These are phyloP conservation scores for Parus major DNA, from an alignment of 2,113 vertebrate genomes.

Conservation along the genomic window DNA sequence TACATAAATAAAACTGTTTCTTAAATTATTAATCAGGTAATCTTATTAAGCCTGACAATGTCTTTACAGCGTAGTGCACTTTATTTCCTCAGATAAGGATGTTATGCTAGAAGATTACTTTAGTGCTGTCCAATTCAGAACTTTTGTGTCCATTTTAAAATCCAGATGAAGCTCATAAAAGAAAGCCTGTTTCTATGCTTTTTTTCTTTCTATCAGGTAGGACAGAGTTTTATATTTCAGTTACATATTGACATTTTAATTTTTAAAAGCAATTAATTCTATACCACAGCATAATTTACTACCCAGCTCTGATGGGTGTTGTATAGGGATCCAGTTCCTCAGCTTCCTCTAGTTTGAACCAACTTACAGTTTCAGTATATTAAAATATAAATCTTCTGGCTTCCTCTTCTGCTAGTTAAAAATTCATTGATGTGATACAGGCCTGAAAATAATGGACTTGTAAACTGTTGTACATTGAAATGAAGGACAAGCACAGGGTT, in stretches of 20 bases:
- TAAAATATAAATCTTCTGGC: not conserved
- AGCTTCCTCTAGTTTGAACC: not conserved
- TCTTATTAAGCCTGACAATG: not conserved
- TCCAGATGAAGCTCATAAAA: not conserved
- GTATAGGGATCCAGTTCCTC: not conserved
- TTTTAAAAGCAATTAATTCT: not conserved
- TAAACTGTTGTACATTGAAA: not conserved
- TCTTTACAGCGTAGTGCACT: slow-evolving; percentile 3
- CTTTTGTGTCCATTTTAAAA: not conserved
- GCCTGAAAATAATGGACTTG: not conserved
- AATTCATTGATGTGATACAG: not conserved
- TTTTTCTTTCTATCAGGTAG: not conserved
- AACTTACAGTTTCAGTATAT: not conserved
- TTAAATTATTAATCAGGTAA: slow-evolving; percentile 37
- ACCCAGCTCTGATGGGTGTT: not conserved
- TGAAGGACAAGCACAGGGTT: not conserved
- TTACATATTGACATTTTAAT: not conserved
- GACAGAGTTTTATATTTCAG: not conserved
- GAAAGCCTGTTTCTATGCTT: not conserved
- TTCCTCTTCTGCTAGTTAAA: not conserved
- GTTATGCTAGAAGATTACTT: not conserved
- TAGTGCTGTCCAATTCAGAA: not conserved
- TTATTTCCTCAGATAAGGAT: slow-evolving; percentile 22
- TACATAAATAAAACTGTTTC: not conserved
- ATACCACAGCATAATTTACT: not conserved